Evolutionary conservation across 2,888 invertebrate genomes (phyloP), one percentile per base, ranked within the genome.

Genomic region (Quadroppia sp.): DNA sequence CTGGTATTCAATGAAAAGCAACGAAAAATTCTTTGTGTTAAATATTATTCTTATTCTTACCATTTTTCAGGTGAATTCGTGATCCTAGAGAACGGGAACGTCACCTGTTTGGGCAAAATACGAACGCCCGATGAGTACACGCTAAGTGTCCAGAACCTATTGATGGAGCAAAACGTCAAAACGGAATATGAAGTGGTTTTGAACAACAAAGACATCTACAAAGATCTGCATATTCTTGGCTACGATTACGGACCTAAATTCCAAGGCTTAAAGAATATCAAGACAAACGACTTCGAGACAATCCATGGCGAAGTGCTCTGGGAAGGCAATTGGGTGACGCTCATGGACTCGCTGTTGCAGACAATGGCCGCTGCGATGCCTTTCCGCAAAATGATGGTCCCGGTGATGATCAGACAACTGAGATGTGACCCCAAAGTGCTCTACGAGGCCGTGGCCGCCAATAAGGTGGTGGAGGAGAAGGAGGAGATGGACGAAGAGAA

Each of bases 271-370:
- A 1, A 25, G 9, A 25, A 1, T 9, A 53, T 53, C 2, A 53
- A 25, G 11, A 53, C 53, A 1, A 53, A 53, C 15, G 11, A 53
- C 25, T 53, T 53, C 11, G 53, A 86, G 79, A 91, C 42, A 23
- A 28, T 64, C 2, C 53, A 28, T 20, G 76, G 64, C 15, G 20
- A 50, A 11, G 70, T 76, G 6, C 11, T n/a, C n/a, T 74, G 74
- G 74, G 64, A 73, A 11, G 77, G 77, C 71, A 74, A 76, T 32
- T 69, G 13, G 53, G n/a, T 69, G 1, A 20, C 53, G 30, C 32
- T 59, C 15, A 50, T 75, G 56, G 56, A 75, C 50, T 32, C 36
- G 17, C 32, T 75, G 20, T 32, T 70, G 6, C 75, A 74, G 28
- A 28, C 50, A 17, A 40, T 40, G 48, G 71, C 56, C 17, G n/a